Evolutionary conservation across 2,888 invertebrate genomes (phyloP), one percentile per base, ranked within the genome.

Genomic region (Eupithecia centaureata): DNA sequence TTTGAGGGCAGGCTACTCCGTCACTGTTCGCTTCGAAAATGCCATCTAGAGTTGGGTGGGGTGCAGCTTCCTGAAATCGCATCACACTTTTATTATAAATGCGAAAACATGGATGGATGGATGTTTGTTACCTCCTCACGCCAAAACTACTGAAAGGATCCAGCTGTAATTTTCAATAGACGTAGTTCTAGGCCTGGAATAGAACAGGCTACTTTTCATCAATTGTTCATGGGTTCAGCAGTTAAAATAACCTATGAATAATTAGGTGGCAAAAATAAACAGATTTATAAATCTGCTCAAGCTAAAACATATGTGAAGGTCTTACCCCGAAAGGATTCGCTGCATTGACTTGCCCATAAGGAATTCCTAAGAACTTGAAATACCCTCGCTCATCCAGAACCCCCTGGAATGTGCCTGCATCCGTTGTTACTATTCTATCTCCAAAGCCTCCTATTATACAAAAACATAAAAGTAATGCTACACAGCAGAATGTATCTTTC

Each of bases 1-100:
- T 59, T 82, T 91, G 90, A 1, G 90, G 87, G 68, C 90, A 89
- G 5, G 76, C 66, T 0, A 75, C 76, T 4, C 85, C 79, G 63
- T 82, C 88, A 69, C 85, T 77, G 13, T 78, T 76, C 0, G 89
- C 88, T 70, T 85, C 77, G 60, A 82, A 88, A 3, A 73, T 71
- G 0, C 72, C 77, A 15, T 81, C 78, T 63, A 87, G 83, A 13
- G 38, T 67, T 10, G 81, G 78, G 18, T 79, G 74, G 5, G 82
- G 77, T 1, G 66, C 66, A 4, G 88, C 76, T 22, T 71, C 72
- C 88, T 88, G 72, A 60, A 83, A 78, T 22, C 1, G 2, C n/a
- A n/a, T 1, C 4, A 56, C n/a, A n/a, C n/a, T n/a, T n/a, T n/a
- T n/a, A n/a, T n/a, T n/a, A n/a, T n/a, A n/a, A n/a, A n/a, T n/a